These are phyloP conservation scores for Laupala kohalensis DNA, from an alignment of 1,140 invertebrate species.

Conservation along the genomic window DNA sequence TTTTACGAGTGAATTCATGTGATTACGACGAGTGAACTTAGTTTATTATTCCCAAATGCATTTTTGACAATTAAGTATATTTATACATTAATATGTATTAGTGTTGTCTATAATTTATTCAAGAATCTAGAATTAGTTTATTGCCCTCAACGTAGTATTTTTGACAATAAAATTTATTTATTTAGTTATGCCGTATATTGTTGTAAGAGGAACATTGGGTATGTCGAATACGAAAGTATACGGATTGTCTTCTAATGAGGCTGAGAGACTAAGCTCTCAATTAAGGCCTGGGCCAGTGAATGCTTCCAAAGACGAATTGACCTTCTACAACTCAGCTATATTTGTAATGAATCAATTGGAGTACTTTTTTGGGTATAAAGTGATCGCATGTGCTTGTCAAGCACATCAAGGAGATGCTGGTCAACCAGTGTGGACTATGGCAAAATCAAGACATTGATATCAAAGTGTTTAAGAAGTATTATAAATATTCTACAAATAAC, in stretches of 20 bases:
- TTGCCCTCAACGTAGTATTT: no score
- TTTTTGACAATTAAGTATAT: no score
- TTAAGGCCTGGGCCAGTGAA: conserved; percentile 16
- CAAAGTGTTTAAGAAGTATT: background rate
- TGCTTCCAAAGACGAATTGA: conserved; percentile 18
- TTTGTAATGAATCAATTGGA: conserved; percentile 22
- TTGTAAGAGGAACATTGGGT: conserved; percentile 19
- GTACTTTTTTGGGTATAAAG: conserved; percentile 19
- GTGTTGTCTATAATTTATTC: no score
- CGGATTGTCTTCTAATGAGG: conserved; percentile 17
- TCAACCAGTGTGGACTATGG: conserved; percentile 19
- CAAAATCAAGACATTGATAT: conserved; percentile 3
- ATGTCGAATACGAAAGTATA: conserved; percentile 21
- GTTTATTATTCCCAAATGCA: no score
- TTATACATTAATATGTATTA: no score
- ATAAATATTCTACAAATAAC: background rate
- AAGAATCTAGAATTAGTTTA: no score
- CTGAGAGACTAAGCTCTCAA: conserved; percentile 7
- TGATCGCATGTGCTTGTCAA: conserved; percentile 17
- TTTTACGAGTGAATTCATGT: no score
- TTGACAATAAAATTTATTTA: no score
- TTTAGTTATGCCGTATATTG: conserved; percentile 22
- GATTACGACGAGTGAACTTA: no score
- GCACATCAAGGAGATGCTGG: conserved; percentile 13
- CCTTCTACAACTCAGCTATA: conserved; percentile 20